Base-by-base conservation (phyloP, 2,113 vertebrate genomes). In the Ancistrus triradiatus region DNA sequence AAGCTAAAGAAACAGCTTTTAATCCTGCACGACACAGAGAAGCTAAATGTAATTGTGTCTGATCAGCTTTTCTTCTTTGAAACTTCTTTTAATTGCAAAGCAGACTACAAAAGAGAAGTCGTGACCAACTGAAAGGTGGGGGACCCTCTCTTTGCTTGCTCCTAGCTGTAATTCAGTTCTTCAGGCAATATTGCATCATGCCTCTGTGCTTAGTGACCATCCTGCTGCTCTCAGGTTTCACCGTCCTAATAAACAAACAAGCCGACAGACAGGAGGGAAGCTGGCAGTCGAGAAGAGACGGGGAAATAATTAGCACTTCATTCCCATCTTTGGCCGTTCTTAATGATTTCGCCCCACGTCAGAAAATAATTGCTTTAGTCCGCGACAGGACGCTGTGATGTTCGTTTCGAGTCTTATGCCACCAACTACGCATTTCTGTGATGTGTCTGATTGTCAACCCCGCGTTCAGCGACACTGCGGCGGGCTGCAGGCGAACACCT, bases 301-400 rank as follows among this genome's bases (percentile, higher is more conserved):
- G 31, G 22, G 53, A 66, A 58, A 65, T 73, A 73, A 73, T 73
- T 69, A 73, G 49, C 50, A 21, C 56, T 59, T 56, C 21, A 38
- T 49, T 24, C 57, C 33, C 56, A 52, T 48, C 7, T 42, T 18
- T 42, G 24, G 22, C 35, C 57, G 60, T 35, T 31, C 47, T 55
- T 64, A 55, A 60, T 69, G 63, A 56, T 60, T 73, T 69, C 60
- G 65, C 60, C 71, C 61, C 60, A 56, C 63, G 66, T 56, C 71
- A 74, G 25, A 65, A 74, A 68, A 50, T 65, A 69, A 69, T 73
- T 73, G 66, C 56, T 27, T 60, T 46, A 49, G 35, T 65, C 71
- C 48, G 53, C 59, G 31, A 52, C 50, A 33, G 63, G 56, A 52
- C 40, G 47, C 44, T 53, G 19, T 68, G 71, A 47, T 56, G 61